Evolutionary conservation across 1,140 invertebrate genomes (phyloP), one percentile per base, ranked within the genome.

Genomic region (Drosophila navojoa): DNA sequence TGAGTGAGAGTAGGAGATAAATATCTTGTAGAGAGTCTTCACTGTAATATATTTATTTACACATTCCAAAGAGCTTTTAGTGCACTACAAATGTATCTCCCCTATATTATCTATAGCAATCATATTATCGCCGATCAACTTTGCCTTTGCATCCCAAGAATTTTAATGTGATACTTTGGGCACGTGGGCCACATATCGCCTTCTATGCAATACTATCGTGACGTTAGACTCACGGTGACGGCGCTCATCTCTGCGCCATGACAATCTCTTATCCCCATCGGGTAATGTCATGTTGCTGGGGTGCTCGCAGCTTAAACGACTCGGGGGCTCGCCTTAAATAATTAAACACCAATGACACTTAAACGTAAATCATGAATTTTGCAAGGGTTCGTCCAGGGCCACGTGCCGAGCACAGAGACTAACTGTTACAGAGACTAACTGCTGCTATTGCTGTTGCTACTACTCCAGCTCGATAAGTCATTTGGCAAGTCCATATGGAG

Each of bases 291-390:
- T 57, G 49, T 19, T 10, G 49, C 13, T 4, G 50, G 50, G 25
- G 6, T 10, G 27, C 6, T 32, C 4, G 52, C 52, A 69, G 59
- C 78, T 85, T 87, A 85, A 85, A 76, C 75, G 81, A 87, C 81
- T 70, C 19, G 42, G 42, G 73, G 78, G 77, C 71, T 54, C 67
- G 62, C 68, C 61, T 71, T 89, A 78, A 89, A 89, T 89, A 90
- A 90, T 89, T 89, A 84, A 89, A 77, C 61, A 89, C 74, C 85
- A 89, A 89, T 89, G 84, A 90, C 84, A 89, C 84, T 89, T 90
- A 82, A 89, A 89, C 77, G 84, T 89, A 89, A 89, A 89, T 89
- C 84, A 89, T 89, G 84, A 89, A 90, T 90, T 84, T 89, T 89
- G 79, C 82, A 89, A 58, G 47, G 54, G 60, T 64, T 58, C 59